Evolutionary conservation across 2,888 invertebrate species (phyloP), one percentile per base, ranked within the genome.

Genomic region (Beris chalybata): DNA sequence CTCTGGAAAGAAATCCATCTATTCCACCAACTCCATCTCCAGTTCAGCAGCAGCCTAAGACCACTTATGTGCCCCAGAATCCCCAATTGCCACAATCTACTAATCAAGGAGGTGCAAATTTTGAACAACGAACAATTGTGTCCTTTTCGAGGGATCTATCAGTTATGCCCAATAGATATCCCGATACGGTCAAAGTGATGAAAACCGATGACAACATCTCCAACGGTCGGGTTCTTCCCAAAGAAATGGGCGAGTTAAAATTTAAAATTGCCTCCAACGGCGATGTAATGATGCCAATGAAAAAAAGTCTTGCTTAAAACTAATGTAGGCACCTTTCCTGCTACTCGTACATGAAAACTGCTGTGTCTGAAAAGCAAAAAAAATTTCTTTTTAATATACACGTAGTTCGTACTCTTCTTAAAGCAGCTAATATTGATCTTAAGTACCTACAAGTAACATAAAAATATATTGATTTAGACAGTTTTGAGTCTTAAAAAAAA

Each of bases 141-240:
- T 79, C 79, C 29, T 79, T 79, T 66, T 72, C 79, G 1, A 76
- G 76, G 67, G 79, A 79, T 47, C 69, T 80, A 67, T 74, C 74
- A 4, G 73, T 71, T n/a, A 76, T 74, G 7, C 76, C 77, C 59
- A 79, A 79, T 64, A 76, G 77, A 65, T 78, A 80, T 70, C 79
- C 79, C 5, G 79, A 80, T 45, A 76, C 75, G 12, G 77, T 79
- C 4, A 76, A 77, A 66, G 71, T 77, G 12, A 50, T 52, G 9
- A 66, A 44, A 54, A 38, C 43, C 13, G 32, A 4, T n/a, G 22
- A 57, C 4, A 50, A 13, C 13, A 5, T 7, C 6, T 53, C 68
- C 4, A 73, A 68, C 52, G 71, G 74, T 15, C 68, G 47, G n/a
- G 11, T 32, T 4, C 4, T 53, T 3, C 74, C 77, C 31, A 71